Conservation (phyloP, 2,888 invertebrate genomes). For the Napeogenes inachia region DNA sequence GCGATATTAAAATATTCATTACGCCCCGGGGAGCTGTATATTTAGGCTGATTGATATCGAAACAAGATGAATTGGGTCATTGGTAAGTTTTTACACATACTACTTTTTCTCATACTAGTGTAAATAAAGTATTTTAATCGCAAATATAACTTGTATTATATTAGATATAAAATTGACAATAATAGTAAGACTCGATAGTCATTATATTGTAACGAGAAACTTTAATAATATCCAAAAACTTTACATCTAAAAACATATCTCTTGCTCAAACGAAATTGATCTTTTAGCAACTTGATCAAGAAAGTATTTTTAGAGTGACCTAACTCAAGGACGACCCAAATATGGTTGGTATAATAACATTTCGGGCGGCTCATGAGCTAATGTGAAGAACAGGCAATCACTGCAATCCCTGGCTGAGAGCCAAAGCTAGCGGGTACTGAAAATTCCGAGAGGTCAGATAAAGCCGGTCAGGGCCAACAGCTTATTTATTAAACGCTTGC, state of each 20-base stretch:
- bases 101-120: neutral
- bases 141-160: too few relatives aligned
- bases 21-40: constrained; percentile 5
- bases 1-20: constrained; percentile 16
- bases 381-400: constrained; percentile 12
- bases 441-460: constrained; percentile 8
- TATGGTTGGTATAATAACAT: constrained; percentile 9
- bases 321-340: constrained; percentile 2
- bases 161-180: too few relatives aligned
- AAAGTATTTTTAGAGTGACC: neutral
- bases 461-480: constrained; percentile 17
- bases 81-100: constrained; percentile 13
- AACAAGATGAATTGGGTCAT: constrained; percentile 17
- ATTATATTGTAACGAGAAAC: too few relatives aligned
- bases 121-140: too few relatives aligned
- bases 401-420: constrained; percentile 12
- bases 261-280: neutral
- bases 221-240: too few relatives aligned
- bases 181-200: too few relatives aligned
- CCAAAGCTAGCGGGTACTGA: constrained; percentile 10
- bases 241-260: neutral
- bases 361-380: constrained; percentile 15
- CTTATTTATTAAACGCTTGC: constrained; percentile 16
- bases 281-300: neutral
- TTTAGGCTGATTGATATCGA: constrained; percentile 3